Conservation (phyloP, 1,140 invertebrate genomes). For the Nymphalis io region DNA sequence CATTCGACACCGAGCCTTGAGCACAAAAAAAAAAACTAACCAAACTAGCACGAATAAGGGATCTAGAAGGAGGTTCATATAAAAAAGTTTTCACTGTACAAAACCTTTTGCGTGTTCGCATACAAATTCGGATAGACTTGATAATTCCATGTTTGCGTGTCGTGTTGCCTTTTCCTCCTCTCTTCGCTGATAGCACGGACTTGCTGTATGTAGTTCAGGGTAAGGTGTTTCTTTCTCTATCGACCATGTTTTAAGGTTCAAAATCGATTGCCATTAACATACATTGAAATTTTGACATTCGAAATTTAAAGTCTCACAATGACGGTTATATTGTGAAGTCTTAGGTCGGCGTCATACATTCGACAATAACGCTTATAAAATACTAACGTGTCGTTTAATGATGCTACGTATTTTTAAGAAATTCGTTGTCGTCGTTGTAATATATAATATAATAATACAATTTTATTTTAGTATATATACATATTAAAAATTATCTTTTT, state of each 20-base stretch:
- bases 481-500: too few species aligned
- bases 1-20: too few species aligned
- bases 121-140: conserved; percentile 91
- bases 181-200: conserved; percentile 67
- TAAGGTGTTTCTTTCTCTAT: conserved; percentile 74
- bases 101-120: conserved; percentile 91
- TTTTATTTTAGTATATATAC: too few species aligned
- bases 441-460: too few species aligned
- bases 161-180: conserved; percentile 55
- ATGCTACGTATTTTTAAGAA: too few species aligned
- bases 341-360: too few species aligned
- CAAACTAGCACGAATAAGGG: neutral
- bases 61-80: neutral
- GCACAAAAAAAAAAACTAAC: neutral
- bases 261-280: neutral
- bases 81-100: neutral
- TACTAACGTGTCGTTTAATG: too few species aligned
- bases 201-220: conserved; percentile 71
- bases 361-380: too few species aligned
- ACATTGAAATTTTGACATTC: too few species aligned
- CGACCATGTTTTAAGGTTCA: conserved; percentile 17
- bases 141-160: conserved; percentile 88
- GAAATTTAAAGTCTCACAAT: too few species aligned
- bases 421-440: too few species aligned
- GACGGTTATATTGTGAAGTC: too few species aligned